Conservation (phyloP, 2,113 vertebrate genomes). For the Tenrec ecaudatus region DNA sequence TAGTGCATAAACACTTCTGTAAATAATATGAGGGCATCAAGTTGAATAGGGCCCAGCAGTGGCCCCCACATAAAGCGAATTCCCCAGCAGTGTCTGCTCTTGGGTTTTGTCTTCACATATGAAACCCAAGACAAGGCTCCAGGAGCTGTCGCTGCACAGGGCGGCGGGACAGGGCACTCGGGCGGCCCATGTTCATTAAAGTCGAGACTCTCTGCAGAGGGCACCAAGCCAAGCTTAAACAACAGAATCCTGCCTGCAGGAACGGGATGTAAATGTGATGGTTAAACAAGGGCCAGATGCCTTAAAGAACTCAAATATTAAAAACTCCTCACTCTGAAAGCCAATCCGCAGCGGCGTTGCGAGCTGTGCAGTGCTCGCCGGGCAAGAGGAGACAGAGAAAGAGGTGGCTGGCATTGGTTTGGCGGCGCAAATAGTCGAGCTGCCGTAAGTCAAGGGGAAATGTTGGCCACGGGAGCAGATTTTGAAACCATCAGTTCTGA, state of each 20-base stretch:
- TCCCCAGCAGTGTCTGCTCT: constrained; percentile 56
- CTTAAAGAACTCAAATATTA: constrained; percentile 77
- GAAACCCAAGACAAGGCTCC: constrained; percentile 66
- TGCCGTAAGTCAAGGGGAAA: constrained; percentile 79
- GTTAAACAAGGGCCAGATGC: constrained; percentile 89
- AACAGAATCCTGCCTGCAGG: constrained; percentile 84
- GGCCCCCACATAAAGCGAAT: constrained; percentile 64
- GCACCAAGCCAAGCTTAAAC: constrained; percentile 81
- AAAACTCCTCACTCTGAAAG: constrained; percentile 82
- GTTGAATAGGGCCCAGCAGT: constrained; percentile 77
- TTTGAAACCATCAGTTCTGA: constrained; percentile 79
- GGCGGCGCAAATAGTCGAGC: constrained; percentile 77
- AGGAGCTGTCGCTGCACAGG: constrained; percentile 62
- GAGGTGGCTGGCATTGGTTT: constrained; percentile 71
- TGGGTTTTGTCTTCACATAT: constrained; percentile 77
- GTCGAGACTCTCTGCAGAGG: constrained; percentile 80
- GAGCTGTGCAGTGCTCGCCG: constrained; percentile 66
- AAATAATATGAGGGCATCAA: constrained; percentile 84
- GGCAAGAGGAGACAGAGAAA: constrained; percentile 18
- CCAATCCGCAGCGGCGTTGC: constrained; percentile 54
- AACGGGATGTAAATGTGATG: constrained; percentile 84
- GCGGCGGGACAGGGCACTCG: not conserved
- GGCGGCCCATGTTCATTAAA: constrained; percentile 80
- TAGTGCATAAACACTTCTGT: constrained; percentile 87
- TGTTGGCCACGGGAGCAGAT: constrained; percentile 79